Evolutionary conservation across 23 tunicate species (phyloP), one percentile per base, ranked within the genome.

Genomic region (Diplosoma virens): DNA sequence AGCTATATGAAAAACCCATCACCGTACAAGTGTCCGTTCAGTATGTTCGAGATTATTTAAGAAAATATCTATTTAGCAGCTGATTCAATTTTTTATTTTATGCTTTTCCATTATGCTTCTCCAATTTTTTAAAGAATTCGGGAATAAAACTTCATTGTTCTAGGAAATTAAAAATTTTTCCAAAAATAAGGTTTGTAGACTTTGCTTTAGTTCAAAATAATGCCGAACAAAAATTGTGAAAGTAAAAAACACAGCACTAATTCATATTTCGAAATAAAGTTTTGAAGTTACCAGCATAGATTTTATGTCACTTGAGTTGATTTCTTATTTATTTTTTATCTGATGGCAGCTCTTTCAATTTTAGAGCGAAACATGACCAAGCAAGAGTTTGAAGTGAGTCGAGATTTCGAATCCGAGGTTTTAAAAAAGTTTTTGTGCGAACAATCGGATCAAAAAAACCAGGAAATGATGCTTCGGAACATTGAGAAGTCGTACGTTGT

Each of bases 351-450:
- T 9, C 14, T 41, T 41, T 6, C 30, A 23, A 25, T 68, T 35
- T 2, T 23, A 68, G 75, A 68, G 25, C 16, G 53, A 68, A 21
- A 20, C 4, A 4, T 61, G 35, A 61, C 69, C 17, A 29, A 61
- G n/a, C n/a, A 61, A n/a, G 69, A 61, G n/a, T 6, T 26, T 11
- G 69, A 61, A 27, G 11, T 61, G 35, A 27, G 69, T n/a, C 69
- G 35, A 4, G 69, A 61, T 7, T 27, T 61, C 30, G 69, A 61
- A n/a, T 5, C 34, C 4, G 69, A 61, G 3, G 69, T 61, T 3
- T 29, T 61, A 35, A 61, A 29, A 29, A 29, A 27, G 34, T 61
- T 27, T 29, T 61, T 61, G 35, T 14, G 30, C 6, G 21, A 61
- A 61, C 11, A 61, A 55, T 14, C 21, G 21, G 24, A 55, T 4